These are phyloP conservation scores for Thryonomys swinderianus DNA, from an alignment of 2,113 vertebrate genomes.

Conservation along the genomic window DNA sequence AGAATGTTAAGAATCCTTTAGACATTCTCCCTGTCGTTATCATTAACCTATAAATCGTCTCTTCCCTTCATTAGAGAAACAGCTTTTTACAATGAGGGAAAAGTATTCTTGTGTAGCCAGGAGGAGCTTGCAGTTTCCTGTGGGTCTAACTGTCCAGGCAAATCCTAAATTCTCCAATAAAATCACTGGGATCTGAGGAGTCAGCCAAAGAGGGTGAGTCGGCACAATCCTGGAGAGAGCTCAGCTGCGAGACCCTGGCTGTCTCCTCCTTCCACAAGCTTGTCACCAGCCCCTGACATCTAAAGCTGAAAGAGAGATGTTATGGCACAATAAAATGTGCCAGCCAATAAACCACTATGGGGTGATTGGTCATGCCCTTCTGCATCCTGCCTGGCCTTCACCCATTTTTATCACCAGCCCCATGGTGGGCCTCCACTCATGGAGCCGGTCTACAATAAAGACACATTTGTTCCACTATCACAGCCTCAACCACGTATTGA, in stretches of 20 bases:
- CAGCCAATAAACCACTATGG: constrained; percentile 68
- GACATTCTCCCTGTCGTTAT: not conserved
- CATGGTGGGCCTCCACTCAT: not conserved
- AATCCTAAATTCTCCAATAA: rapidly evolving
- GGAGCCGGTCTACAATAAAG: not conserved
- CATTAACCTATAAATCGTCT: not conserved
- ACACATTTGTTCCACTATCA: not conserved
- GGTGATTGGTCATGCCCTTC: constrained; percentile 74
- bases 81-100: not conserved
- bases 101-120: not conserved
- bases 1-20: not conserved
- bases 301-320: constrained; percentile 67
- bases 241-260: not conserved
- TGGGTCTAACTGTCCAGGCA: not conserved
- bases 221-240: not conserved
- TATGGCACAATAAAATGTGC: constrained; percentile 69
- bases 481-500: not conserved
- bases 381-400: constrained; percentile 20
- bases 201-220: not conserved
- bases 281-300: constrained; percentile 75
- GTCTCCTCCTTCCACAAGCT: not conserved
- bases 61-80: not conserved
- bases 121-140: not conserved
- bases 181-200: not conserved
- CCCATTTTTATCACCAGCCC: not conserved